Base-by-base conservation (phyloP, 2,113 vertebrate genomes). In the Odocoileus hemionus region DNA sequence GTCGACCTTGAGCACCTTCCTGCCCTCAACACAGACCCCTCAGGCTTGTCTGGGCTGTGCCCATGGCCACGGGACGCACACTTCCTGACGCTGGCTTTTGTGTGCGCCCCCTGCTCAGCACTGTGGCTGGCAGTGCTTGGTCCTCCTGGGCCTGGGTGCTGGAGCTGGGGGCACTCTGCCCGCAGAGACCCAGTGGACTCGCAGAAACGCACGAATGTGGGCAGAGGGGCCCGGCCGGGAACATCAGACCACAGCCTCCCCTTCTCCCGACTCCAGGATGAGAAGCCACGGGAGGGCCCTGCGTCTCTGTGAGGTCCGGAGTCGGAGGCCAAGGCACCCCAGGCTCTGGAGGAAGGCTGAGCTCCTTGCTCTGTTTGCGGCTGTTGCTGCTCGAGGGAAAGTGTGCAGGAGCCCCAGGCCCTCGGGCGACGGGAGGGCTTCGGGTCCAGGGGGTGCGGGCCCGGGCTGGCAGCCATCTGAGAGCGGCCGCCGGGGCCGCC, bases 281-380 rank as follows among this genome's bases (percentile, higher is more conserved):
- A 89, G 50, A 14, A 0, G 52, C 26, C 3, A 15, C 0, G 0
- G 16, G n/a, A 26, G 36, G 6, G 7, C 10, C 1, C 36, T 15
- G 60, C 8, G 0, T 39, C 67, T 8, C 21, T 0, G 2, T 15
- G 55, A 2, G 7, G 25, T 15, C n/a, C 2, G 1, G 0, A 4
- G 5, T 11, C 30, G 0, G 30, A 33, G 33, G 78, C 61, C n/a
- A 2, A 5, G 14, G 25, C 13, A 1, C 8, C 43, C 0, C 25
- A 1, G 58, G 3, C 16, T 25, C 47, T 3, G 36, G 13, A 0
- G 16, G 57, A 54, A 1, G 85, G 13, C 70, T 2, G 15, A 36
- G 30, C 86, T 2, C 15, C 23, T 17, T 16, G 2, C 10, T 47
- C 39, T 0, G 4, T 15, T 19, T 5, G 45, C 28, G 1, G 6